Evolutionary conservation across 2,113 vertebrate species (phyloP).

Genomic region (Phalacrocorax brasilianus): DNA sequence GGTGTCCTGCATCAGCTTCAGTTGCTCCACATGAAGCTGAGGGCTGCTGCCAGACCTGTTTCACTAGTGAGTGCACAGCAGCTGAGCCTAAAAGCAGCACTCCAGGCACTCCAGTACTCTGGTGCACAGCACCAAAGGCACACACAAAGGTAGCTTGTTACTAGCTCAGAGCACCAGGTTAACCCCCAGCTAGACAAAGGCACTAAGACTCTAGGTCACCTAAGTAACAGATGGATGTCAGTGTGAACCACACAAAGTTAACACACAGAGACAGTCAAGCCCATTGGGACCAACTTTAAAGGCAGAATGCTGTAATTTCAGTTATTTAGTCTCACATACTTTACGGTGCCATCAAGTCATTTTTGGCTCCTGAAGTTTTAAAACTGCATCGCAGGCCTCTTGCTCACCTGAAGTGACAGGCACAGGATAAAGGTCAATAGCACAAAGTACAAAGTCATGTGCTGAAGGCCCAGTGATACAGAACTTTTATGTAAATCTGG

Average conservation of each 20-base stretch:
- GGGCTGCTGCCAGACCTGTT: neutral
- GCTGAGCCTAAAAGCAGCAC: neutral
- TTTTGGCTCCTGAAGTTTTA: neutral
- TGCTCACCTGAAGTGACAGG: neutral
- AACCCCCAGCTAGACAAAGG: neutral
- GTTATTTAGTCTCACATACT: neutral
- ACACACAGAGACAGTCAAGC: neutral
- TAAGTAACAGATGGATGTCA: neutral
- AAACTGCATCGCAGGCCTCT: neutral
- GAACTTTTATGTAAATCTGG: neutral
- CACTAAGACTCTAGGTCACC: neutral
- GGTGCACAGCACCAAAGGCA: neutral
- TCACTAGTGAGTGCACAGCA: neutral
- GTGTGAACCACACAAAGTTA: neutral
- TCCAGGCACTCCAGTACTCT: neutral
- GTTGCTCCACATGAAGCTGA: neutral
- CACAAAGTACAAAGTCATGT: neutral
- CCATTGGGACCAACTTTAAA: neutral
- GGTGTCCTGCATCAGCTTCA: neutral
- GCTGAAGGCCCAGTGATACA: neutral
- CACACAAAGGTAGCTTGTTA: neutral
- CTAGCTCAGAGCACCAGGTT: neutral
- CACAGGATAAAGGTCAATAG: neutral
- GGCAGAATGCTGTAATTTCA: neutral
- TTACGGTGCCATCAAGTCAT: neutral